These are phyloP conservation scores for Spicauda simplicius DNA, from an alignment of 2,888 invertebrate species.

Conservation along the genomic window DNA sequence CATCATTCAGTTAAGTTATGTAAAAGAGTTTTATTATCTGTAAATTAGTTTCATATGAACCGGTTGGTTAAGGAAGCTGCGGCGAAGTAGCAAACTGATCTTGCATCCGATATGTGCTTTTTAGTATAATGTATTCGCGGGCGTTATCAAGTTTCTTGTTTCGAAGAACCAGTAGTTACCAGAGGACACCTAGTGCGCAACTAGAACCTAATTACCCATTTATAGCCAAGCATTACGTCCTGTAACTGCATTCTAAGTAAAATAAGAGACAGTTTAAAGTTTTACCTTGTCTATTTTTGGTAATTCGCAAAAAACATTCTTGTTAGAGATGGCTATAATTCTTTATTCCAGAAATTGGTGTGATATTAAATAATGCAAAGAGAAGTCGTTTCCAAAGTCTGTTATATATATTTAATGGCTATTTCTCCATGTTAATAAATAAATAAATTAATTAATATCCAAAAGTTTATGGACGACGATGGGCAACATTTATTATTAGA, in stretches of 20 bases:
- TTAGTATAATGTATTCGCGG: not conserved
- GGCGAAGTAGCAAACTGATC: not conserved
- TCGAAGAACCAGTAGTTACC: slow-evolving; percentile 2
- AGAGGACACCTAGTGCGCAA: not conserved
- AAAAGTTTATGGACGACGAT: too few relatives aligned
- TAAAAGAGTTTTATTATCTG: not conserved
- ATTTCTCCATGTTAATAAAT: too few relatives aligned
- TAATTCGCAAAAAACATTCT: too few relatives aligned
- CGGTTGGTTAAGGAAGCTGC: slow-evolving; percentile 1
- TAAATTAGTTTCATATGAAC: slow-evolving; percentile 6
- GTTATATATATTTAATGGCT: too few relatives aligned
- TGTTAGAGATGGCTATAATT: too few relatives aligned
- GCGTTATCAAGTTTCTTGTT: slow-evolving; percentile 2
- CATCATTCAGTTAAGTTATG: not conserved
- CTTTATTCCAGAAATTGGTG: too few relatives aligned
- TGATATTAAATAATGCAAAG: too few relatives aligned
- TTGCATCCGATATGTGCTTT: slow-evolving; percentile 6
- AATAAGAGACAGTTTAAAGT: not conserved
- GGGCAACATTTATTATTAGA: too few relatives aligned
- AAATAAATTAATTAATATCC: too few relatives aligned
- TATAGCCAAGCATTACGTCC: not conserved
- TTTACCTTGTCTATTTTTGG: not conserved
- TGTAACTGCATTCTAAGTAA: not conserved
- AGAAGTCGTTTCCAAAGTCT: too few relatives aligned
- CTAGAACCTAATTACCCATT: slow-evolving; percentile 9